Conservation (phyloP, 1,140 invertebrate species). For the Danaus melanippus region DNA sequence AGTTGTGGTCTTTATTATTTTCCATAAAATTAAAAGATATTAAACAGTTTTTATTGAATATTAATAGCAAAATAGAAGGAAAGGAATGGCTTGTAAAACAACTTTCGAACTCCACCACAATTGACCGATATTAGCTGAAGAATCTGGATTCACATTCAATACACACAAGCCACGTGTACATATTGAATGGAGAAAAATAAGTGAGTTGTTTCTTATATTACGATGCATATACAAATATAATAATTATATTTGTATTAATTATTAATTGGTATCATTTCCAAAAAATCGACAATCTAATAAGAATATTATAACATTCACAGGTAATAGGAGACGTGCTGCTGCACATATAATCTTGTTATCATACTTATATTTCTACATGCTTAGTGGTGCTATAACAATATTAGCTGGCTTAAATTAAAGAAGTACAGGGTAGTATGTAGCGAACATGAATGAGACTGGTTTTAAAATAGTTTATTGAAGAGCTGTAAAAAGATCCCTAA, state of each 20-base stretch:
- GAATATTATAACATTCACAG: too few relatives aligned
- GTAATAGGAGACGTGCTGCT: not conserved
- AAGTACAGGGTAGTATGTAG: conserved; percentile 19
- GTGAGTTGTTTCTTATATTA: conserved; percentile 57
- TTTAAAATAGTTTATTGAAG: too few relatives aligned
- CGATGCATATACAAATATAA: not conserved
- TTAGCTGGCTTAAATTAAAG: conserved; percentile 34
- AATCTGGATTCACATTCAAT: conserved; percentile 79
- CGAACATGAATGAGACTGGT: too few relatives aligned
- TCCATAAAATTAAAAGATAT: conserved; percentile 1
- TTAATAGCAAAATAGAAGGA: conserved; percentile 7
- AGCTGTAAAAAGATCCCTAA: too few relatives aligned
- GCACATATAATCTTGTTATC: conserved; percentile 23
- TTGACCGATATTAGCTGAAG: conserved; percentile 78
- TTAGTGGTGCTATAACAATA: conserved; percentile 51
- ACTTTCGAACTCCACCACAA: conserved; percentile 76
- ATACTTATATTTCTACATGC: conserved; percentile 33
- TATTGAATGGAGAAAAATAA: conserved; percentile 78
- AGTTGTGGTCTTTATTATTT: conserved; percentile 2
- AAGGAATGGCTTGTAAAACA: conserved; percentile 70
- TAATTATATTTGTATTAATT: too few relatives aligned
- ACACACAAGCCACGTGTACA: conserved; percentile 71
- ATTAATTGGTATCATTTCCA: not conserved
- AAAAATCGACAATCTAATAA: too few relatives aligned
- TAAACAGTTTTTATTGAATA: conserved; percentile 1